phyloP scores from a whole-genome alignment of 1,140 invertebrate genomes.

The Drosophila miranda region DNA sequence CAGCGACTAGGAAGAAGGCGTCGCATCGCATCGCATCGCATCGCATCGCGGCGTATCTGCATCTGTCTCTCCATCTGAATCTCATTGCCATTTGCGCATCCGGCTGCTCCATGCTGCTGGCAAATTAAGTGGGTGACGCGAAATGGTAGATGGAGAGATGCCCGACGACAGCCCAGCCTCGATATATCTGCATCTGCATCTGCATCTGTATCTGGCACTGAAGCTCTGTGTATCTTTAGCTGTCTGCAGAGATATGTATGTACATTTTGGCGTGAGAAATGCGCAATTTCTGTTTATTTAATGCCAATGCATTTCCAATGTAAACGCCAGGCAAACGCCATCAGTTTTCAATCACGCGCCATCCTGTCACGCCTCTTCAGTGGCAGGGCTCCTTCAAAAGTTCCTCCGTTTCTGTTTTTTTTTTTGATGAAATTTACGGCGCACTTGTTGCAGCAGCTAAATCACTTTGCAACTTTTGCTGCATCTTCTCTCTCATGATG shows the following conservation, averaged over 20 bases:
- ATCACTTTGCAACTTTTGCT: constrained; percentile 76
- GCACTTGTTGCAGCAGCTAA: constrained; percentile 71
- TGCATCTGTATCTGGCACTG: constrained; percentile 6
- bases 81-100: constrained; percentile 55
- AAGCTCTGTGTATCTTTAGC: constrained; percentile 11
- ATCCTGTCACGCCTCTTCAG: constrained; percentile 34
- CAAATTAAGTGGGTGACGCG: constrained; percentile 72
- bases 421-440: constrained; percentile 47
- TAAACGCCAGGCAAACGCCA: constrained; percentile 58
- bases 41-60: constrained; percentile 22
- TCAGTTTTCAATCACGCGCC: constrained; percentile 75
- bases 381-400: too few relatives aligned
- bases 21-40: constrained; percentile 4
- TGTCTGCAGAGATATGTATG: constrained; percentile 2
- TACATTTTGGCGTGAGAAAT: constrained; percentile 73
- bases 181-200: constrained; percentile 17
- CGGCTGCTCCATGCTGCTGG: constrained; percentile 35
- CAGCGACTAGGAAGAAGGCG: constrained; percentile 53
- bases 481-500: constrained; percentile 19
- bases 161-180: constrained; percentile 31
- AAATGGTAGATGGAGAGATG: constrained; percentile 34
- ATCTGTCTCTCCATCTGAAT: constrained; percentile 43
- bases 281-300: constrained; percentile 77
- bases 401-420: background rate
- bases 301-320: constrained; percentile 73